Conservation (phyloP, 2,113 vertebrate genomes). For the Xenopus laevis region DNA sequence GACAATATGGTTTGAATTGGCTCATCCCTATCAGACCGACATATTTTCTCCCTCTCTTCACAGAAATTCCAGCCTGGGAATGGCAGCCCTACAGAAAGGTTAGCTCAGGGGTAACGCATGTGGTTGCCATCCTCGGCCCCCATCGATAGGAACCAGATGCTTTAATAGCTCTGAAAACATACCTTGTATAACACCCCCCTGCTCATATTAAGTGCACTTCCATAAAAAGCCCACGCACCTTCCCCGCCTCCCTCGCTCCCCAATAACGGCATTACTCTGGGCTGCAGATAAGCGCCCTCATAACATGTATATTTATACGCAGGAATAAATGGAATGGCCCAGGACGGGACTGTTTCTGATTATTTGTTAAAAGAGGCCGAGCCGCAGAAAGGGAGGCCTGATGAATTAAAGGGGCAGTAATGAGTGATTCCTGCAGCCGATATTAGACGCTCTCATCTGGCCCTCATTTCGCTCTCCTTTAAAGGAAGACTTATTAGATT, state of each 20-base stretch:
- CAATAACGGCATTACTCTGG: slow-evolving; percentile 38
- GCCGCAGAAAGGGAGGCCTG: slow-evolving; percentile 58
- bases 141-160: slow-evolving; percentile 76
- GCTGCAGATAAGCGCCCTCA: slow-evolving; percentile 62
- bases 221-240: no score
- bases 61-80: slow-evolving; percentile 21
- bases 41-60: slow-evolving; percentile 26
- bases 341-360: slow-evolving; percentile 69
- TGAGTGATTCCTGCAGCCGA: slow-evolving; percentile 69
- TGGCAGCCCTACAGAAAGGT: background rate
- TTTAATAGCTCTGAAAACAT: slow-evolving; percentile 68
- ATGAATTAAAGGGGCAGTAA: slow-evolving; percentile 76
- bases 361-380: slow-evolving; percentile 53
- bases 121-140: slow-evolving; percentile 71
- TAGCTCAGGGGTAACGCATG: slow-evolving; percentile 45
- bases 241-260: slow-evolving; percentile 57
- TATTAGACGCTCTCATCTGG: slow-evolving; percentile 67
- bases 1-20: slow-evolving; percentile 11
- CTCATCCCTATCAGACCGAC: slow-evolving; percentile 11
- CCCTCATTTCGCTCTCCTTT: slow-evolving; percentile 65
- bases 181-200: slow-evolving; percentile 68
- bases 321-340: slow-evolving; percentile 60
- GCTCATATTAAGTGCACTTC: slow-evolving; percentile 74
- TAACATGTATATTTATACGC: slow-evolving; percentile 64
- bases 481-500: slow-evolving; percentile 69